phyloP scores from a whole-genome alignment of 2,888 invertebrate species.

The Pristionchus entomophagus region DNA sequence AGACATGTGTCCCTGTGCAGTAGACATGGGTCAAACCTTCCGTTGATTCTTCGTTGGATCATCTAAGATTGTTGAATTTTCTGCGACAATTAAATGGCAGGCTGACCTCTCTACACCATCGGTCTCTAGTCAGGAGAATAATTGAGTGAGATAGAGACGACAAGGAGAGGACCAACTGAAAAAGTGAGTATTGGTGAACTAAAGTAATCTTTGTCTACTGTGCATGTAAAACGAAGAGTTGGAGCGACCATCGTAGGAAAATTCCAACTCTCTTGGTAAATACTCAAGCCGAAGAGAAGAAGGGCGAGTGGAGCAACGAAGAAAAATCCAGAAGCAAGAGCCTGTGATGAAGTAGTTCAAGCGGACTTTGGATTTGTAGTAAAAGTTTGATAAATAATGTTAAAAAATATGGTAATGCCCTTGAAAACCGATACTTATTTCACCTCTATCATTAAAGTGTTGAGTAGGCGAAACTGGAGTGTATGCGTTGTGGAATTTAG shows the following conservation, averaged over 20 bases:
- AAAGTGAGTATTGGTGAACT: no score
- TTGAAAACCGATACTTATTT: no score
- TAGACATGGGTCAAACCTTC: no score
- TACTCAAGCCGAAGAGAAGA: not conserved
- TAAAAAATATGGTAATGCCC: no score
- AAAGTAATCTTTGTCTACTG: not conserved
- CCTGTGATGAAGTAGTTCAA: no score
- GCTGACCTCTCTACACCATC: not conserved
- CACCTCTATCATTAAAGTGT: not conserved
- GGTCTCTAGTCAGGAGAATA: not conserved
- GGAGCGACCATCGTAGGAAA: not conserved
- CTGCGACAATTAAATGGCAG: no score
- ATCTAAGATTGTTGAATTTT: no score
- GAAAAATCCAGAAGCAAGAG: not conserved
- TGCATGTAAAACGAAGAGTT: not conserved
- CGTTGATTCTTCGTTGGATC: no score
- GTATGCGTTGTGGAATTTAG: not conserved
- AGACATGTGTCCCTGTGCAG: no score
- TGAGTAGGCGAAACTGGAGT: not conserved
- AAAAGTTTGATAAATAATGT: no score
- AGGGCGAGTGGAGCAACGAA: not conserved
- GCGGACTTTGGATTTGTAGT: no score
- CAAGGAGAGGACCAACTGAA: not conserved
- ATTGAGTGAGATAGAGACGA: not conserved
- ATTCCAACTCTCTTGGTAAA: not conserved